phyloP scores from a whole-genome alignment of 2,888 invertebrate species.

The Dendrolimus pini region DNA sequence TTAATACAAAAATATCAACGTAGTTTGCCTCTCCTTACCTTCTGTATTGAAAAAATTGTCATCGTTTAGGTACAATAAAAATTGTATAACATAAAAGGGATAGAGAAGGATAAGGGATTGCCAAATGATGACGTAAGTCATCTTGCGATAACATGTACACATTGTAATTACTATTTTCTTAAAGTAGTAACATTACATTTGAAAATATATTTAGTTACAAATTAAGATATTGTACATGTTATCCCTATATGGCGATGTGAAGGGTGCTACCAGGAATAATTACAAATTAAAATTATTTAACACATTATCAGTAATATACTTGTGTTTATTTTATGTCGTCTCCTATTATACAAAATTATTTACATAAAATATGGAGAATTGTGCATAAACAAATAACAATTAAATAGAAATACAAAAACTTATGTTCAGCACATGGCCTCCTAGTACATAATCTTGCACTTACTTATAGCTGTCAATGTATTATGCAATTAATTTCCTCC shows the following conservation, averaged over 20 bases:
- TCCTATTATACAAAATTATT: slow-evolving; percentile 77
- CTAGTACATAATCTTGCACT: slow-evolving; percentile 67
- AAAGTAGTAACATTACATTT: slow-evolving; percentile 12
- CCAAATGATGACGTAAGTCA: slow-evolving; percentile 51
- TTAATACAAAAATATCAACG: too few relatives aligned
- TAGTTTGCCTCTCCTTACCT: background rate
- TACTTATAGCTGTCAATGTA: slow-evolving; percentile 70
- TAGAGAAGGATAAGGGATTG: slow-evolving; percentile 41
- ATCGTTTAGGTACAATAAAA: background rate
- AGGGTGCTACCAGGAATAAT: slow-evolving; percentile 79
- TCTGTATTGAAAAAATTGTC: background rate
- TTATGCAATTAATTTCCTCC: slow-evolving; percentile 68
- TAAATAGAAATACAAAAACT: slow-evolving; percentile 75
- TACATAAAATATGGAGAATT: slow-evolving; percentile 78
- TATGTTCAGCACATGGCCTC: slow-evolving; percentile 67
- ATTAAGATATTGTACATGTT: slow-evolving; percentile 58
- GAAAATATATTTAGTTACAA: slow-evolving; percentile 10
- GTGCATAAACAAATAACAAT: slow-evolving; percentile 79
- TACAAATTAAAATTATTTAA: slow-evolving; percentile 75
- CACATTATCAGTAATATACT: slow-evolving; percentile 76
- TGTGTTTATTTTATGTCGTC: slow-evolving; percentile 76
- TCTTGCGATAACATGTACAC: slow-evolving; percentile 68
- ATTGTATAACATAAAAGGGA: slow-evolving; percentile 28
- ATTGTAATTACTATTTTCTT: slow-evolving; percentile 11
- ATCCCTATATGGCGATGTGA: slow-evolving; percentile 74